phyloP scores from a whole-genome alignment of 1,140 invertebrate species.

The Heliothis virescens region DNA sequence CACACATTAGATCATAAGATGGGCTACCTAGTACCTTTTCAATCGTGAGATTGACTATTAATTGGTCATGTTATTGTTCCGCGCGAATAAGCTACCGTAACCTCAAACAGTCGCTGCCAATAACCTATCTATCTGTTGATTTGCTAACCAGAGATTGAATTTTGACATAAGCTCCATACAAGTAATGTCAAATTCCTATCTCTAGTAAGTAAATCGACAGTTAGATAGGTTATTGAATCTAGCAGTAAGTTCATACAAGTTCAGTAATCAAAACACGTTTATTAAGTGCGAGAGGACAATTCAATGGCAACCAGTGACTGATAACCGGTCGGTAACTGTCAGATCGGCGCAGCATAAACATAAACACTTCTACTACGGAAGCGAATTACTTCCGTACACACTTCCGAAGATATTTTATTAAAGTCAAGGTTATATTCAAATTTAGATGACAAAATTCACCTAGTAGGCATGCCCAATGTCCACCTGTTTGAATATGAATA shows the following conservation, averaged over 20 bases:
- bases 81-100: not conserved
- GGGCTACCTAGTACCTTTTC: too few relatives aligned
- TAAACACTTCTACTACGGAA: constrained; percentile 49
- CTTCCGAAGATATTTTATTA: constrained; percentile 60
- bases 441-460: constrained; percentile 39
- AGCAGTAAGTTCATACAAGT: not conserved
- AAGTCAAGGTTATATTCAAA: constrained; percentile 54
- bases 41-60: too few relatives aligned
- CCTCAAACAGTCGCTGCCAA: not conserved
- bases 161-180: too few relatives aligned
- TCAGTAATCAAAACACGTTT: constrained; percentile 29
- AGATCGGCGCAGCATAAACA: constrained; percentile 22
- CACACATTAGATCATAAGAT: too few relatives aligned
- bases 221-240: too few relatives aligned
- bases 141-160: too few relatives aligned
- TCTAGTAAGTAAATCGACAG: too few relatives aligned
- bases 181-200: too few relatives aligned
- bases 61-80: not conserved
- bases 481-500: not conserved
- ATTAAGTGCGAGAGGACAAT: constrained; percentile 17
- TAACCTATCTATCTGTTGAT: too few relatives aligned
- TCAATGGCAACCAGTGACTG: constrained; percentile 49
- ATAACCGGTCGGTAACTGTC: constrained; percentile 52
- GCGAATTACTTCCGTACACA: constrained; percentile 54
- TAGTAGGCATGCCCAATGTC: not conserved